Percentiles rank a stretch among this genome's conserved stretches.
Evolutionary conservation across 2,888 invertebrate genomes (phyloP).

Genomic region (Perizoma affinitatum): DNA sequence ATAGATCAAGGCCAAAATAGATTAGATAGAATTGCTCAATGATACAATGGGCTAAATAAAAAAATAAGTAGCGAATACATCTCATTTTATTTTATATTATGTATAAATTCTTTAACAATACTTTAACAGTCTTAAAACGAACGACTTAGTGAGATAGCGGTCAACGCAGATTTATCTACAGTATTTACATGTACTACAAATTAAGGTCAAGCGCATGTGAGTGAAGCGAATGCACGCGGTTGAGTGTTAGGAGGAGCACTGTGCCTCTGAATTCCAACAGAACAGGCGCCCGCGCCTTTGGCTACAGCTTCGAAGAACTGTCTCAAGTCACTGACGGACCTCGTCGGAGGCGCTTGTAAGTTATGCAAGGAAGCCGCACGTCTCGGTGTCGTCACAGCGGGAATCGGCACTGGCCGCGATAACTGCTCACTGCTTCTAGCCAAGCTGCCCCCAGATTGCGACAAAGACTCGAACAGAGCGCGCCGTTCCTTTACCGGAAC

Average conservation of each 20-base stretch:
- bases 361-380: slow-evolving; percentile 88
- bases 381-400: slow-evolving; percentile 77
- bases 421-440: slow-evolving; percentile 87
- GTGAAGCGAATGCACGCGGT: slow-evolving; percentile 70
- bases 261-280: slow-evolving; percentile 60
- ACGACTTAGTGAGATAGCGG: slow-evolving; percentile 79
- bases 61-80: slow-evolving; percentile 34
- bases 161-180: slow-evolving; percentile 76
- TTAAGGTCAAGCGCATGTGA: slow-evolving; percentile 68
- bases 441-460: slow-evolving; percentile 85
- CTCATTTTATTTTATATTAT: slow-evolving; percentile 78
- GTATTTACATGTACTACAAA: slow-evolving; percentile 60
- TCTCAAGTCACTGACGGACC: slow-evolving; percentile 87
- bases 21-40: slow-evolving; percentile 40
- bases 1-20: slow-evolving; percentile 38
- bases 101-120: slow-evolving; percentile 77
- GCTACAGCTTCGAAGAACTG: slow-evolving; percentile 87
- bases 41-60: slow-evolving; percentile 29
- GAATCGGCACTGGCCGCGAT: slow-evolving; percentile 58
- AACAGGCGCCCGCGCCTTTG: slow-evolving; percentile 66
- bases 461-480: slow-evolving; percentile 88
- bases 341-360: slow-evolving; percentile 79
- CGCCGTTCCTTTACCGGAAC: slow-evolving; percentile 89
- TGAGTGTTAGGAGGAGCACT: slow-evolving; percentile 67
- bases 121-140: slow-evolving; percentile 83